Percentiles rank a stretch among this genome's conserved stretches.
Conservation (phyloP, 2,797 vertebrate genomes). For the Etheostoma perlongum region DNA sequence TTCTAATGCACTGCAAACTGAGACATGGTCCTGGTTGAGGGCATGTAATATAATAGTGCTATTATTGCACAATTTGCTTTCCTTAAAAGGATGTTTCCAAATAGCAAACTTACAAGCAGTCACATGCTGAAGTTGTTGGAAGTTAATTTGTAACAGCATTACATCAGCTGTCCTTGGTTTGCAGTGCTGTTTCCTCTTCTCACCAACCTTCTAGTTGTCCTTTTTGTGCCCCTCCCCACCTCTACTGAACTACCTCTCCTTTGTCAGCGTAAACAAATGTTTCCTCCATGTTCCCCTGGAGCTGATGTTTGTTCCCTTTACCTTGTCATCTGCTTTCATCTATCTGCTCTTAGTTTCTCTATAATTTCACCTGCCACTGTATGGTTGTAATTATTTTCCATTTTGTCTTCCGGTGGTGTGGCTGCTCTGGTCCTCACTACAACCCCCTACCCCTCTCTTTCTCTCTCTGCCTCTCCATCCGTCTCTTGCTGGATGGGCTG, state of each 20-base stretch:
- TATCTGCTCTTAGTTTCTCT: constrained; percentile 72
- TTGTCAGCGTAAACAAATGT: constrained; percentile 79
- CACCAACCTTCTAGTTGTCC: constrained; percentile 71
- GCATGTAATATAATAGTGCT: constrained; percentile 11
- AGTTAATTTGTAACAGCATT: constrained; percentile 42
- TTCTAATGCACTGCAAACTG: constrained; percentile 78
- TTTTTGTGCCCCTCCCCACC: constrained; percentile 59
- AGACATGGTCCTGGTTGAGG: constrained; percentile 42
- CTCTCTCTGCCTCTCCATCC: constrained; percentile 57
- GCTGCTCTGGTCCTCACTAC: constrained; percentile 84
- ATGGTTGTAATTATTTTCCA: constrained; percentile 76
- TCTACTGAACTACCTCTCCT: constrained; percentile 69
- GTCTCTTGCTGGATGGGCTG: constrained; percentile 62
- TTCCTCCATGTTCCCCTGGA: constrained; percentile 79
- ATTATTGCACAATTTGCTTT: constrained; percentile 34
- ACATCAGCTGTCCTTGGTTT: constrained; percentile 71
- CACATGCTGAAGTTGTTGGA: constrained; percentile 43
- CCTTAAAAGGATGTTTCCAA: constrained; percentile 48
- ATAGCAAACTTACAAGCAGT: constrained; percentile 47
- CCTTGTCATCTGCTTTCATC: constrained; percentile 73
- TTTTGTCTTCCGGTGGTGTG: constrained; percentile 84
- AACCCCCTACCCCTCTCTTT: constrained; percentile 57
- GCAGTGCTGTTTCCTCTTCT: constrained; percentile 75
- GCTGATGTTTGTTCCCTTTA: constrained; percentile 78
- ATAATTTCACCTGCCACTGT: constrained; percentile 51